A percentile compares a stretch with the other conserved stretches of the same genome.
Evolutionary conservation across 2,888 invertebrate genomes (phyloP).

Genomic region (Agrilus cyanescens): DNA sequence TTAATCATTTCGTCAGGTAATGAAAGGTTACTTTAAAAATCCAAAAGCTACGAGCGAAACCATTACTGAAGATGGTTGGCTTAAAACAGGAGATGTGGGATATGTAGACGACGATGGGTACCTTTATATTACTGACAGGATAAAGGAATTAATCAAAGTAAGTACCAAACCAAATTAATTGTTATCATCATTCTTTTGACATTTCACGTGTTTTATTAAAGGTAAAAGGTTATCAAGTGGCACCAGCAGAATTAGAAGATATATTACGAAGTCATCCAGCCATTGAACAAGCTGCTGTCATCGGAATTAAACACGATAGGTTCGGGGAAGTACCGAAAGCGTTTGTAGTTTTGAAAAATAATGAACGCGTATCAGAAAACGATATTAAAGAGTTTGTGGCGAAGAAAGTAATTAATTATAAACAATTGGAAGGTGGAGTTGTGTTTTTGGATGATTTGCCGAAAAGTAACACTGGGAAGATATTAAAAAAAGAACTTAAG

Average conservation of each 20-base stretch:
- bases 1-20: constrained; percentile 47
- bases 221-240: constrained; percentile 57
- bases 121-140: constrained; percentile 58
- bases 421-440: constrained; percentile 49
- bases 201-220: constrained; percentile 3
- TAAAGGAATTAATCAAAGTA: constrained; percentile 67
- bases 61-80: constrained; percentile 54
- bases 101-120: constrained; percentile 48
- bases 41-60: constrained; percentile 54
- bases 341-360: constrained; percentile 49
- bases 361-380: constrained; percentile 34
- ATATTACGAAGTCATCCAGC: constrained; percentile 58
- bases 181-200: background rate
- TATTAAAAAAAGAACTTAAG: constrained; percentile 38
- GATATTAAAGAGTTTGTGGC: constrained; percentile 52
- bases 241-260: constrained; percentile 80
- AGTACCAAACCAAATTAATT: background rate
- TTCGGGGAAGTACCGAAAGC: constrained; percentile 69
- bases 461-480: constrained; percentile 49
- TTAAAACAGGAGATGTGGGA: constrained; percentile 51
- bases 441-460: constrained; percentile 43
- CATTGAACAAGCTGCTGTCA: constrained; percentile 70
- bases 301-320: constrained; percentile 57
- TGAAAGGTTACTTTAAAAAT: constrained; percentile 61
- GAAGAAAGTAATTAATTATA: constrained; percentile 61